phyloP scores from a whole-genome alignment of 2,113 vertebrate genomes.

The Silurus meridionalis region DNA sequence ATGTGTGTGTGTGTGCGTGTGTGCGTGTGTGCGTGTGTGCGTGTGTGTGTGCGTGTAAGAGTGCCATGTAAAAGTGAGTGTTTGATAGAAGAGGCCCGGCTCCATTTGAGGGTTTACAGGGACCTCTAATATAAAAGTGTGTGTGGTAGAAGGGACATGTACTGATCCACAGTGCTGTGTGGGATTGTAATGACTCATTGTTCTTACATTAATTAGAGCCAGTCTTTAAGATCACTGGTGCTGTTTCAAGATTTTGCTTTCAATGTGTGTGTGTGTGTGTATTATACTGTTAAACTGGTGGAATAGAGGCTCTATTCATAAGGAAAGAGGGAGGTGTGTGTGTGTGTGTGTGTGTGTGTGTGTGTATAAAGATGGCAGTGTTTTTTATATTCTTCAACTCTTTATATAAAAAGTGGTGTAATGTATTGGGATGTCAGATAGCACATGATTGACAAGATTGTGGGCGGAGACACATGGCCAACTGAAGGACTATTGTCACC shows the following conservation, averaged over 20 bases:
- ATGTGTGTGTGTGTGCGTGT: neutral
- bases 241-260: neutral
- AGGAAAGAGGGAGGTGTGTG: neutral
- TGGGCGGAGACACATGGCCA: neutral
- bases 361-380: slow-evolving; percentile 2
- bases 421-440: neutral
- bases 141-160: neutral
- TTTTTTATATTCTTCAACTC: neutral
- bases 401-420: neutral
- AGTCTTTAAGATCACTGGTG: neutral
- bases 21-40: neutral
- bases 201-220: neutral
- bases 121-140: neutral
- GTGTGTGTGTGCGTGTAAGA: neutral
- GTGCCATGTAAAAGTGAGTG: neutral
- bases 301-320: slow-evolving; percentile 52
- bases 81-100: neutral
- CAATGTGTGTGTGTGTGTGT: neutral
- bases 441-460: neutral
- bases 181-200: neutral
- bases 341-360: neutral
- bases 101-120: neutral
- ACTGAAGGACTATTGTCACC: slow-evolving; percentile 5
- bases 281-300: neutral
- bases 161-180: neutral